Percentiles rank a stretch among this genome's conserved stretches.
Evolutionary conservation across 2,113 vertebrate species (phyloP).

Genomic region (Cavia porcellus): DNA sequence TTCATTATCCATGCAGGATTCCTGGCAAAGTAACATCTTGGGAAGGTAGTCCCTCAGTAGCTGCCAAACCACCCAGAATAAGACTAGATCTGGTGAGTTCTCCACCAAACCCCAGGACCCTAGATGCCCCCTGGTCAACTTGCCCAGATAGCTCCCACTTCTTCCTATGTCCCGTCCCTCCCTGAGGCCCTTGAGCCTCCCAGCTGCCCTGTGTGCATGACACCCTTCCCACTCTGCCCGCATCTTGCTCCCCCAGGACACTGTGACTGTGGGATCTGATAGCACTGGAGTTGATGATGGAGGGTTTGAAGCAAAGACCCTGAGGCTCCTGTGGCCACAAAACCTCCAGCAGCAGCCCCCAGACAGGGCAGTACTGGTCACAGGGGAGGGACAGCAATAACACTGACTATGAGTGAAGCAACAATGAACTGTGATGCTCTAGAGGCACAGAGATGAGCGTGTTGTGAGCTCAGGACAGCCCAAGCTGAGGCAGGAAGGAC

Average conservation of each 20-base stretch:
- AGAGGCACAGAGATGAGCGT: not conserved
- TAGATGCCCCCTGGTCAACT: not conserved
- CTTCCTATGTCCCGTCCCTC: too few species aligned
- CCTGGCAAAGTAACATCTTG: not conserved
- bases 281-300: not conserved
- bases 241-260: not conserved
- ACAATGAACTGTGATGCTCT: not conserved
- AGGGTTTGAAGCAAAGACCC: not conserved
- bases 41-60: accelerated
- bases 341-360: not conserved
- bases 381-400: not conserved
- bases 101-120: not conserved
- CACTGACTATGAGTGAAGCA: not conserved
- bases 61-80: not conserved
- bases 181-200: not conserved
- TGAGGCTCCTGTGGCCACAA: too few species aligned
- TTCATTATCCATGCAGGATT: accelerated
- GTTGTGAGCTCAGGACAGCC: not conserved
- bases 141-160: not conserved
- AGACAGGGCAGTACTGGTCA: not conserved
- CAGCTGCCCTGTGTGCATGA: too few species aligned
- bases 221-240: not conserved
- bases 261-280: not conserved
- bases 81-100: not conserved
- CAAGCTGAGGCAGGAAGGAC: not conserved